Base-by-base conservation (phyloP, 2,888 invertebrate genomes). In the Dicyrtoma fusca region DNA sequence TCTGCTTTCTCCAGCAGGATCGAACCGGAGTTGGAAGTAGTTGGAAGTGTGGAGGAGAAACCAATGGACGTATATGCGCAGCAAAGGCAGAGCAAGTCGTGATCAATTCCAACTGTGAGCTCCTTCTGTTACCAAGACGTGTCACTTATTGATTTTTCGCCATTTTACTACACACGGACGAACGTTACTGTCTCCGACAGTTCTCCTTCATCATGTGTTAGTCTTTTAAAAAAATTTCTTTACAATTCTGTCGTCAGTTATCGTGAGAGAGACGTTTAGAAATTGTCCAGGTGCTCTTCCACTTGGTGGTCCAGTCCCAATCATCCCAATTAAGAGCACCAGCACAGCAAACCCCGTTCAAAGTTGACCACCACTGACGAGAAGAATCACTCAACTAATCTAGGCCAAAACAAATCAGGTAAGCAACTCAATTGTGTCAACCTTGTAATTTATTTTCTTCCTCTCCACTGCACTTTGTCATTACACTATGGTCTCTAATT, bases 141-240 rank as follows among this genome's bases (percentile, higher is more conserved):
- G 61, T 59, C 57, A 62, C 49, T 63, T 69, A 71, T 71, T 65
- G 71, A 71, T 71, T 71, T 71, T 65, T 59, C 64, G 71, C 71
- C 71, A 71, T 71, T 71, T 71, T 71, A 51, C 65, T 59, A 47
- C 45, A 65, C 53, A 66, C 53, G 26, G 57, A 57, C 57, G 25
- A 25, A 57, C 23, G 57, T 57, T 57, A 26, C 57, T 57, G 53
- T 51, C 66, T 66, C 44, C 34, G 53, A 53, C 49, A 66, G 66
- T 66, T 66, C 55, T 66, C 53, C 53, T 21, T 66, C 66, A 66
- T 53, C 53, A 66, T 66, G 66, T 34, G 53, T 66, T 66, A 66
- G 66, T 66, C 66, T 66, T 10, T 65, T n/a, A n/a, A 65, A 65
- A 66, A 34, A 61, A 66, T 66, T 3, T 53, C 17, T 34, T 53